phyloP scores from a whole-genome alignment of 1,140 invertebrate species.

The Papilio helenus region DNA sequence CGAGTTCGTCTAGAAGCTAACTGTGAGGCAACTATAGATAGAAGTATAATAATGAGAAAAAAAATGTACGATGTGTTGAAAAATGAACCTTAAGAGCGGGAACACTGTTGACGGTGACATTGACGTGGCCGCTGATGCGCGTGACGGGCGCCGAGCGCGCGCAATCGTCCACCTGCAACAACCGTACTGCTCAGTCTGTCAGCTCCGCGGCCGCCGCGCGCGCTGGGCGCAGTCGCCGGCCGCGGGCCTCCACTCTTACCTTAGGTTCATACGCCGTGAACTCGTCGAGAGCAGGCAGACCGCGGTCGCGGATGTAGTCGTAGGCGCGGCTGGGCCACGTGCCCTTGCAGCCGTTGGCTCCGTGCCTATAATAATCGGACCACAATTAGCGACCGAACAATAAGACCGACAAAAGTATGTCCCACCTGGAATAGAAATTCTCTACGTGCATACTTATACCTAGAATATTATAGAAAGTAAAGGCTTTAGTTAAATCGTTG shows the following conservation, averaged over 20 bases:
- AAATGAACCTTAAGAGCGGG: conserved; percentile 60
- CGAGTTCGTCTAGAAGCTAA: too few species aligned
- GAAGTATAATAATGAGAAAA: too few species aligned
- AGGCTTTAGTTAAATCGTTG: too few species aligned
- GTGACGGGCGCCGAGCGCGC: conserved; percentile 55
- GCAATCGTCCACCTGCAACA: conserved; percentile 50
- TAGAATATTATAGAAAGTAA: too few species aligned
- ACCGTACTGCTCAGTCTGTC: not conserved
- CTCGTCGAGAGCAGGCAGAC: conserved; percentile 58
- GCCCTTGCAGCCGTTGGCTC: conserved; percentile 56
- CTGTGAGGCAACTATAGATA: too few species aligned
- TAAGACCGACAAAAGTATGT: not conserved
- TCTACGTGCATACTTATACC: too few species aligned
- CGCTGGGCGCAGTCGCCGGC: not conserved
- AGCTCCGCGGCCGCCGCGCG: not conserved
- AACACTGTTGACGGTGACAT: conserved; percentile 60
- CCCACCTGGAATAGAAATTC: not conserved
- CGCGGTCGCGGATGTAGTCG: conserved; percentile 57
- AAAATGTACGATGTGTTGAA: not conserved
- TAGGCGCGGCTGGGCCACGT: conserved; percentile 67
- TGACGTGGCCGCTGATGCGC: conserved; percentile 62
- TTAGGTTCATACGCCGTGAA: conserved; percentile 61
- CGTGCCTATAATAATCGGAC: conserved; percentile 45
- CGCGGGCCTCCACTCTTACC: conserved; percentile 39
- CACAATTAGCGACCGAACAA: not conserved